Conservation (phyloP, 2,888 invertebrate species). For the Acleris emargana region DNA sequence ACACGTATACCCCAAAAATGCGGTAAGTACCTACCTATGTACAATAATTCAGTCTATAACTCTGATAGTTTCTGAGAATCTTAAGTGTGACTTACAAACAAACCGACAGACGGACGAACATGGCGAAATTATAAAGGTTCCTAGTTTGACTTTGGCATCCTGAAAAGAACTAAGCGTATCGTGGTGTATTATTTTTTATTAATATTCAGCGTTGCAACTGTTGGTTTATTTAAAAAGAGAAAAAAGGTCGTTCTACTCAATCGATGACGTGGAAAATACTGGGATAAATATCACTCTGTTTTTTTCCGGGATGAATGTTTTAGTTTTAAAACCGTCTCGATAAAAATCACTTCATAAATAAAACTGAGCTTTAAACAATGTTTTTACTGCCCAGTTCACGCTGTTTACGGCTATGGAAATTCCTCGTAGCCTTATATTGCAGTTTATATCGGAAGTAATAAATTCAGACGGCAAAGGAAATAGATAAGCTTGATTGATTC, state of each 20-base stretch:
- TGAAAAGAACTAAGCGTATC: no score
- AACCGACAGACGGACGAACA: no score
- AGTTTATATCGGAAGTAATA: constrained; percentile 11
- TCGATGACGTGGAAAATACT: not conserved
- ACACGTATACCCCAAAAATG: no score
- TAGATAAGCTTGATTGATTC: constrained; percentile 18
- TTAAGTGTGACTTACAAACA: no score
- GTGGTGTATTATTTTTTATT: no score
- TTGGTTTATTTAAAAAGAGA: no score
- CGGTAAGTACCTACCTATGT: no score
- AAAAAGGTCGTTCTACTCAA: not conserved
- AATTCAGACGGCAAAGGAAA: not conserved
- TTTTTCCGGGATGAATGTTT: not conserved
- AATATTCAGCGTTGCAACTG: no score
- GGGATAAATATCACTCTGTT: not conserved
- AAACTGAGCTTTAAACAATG: not conserved
- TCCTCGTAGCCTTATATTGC: not conserved
- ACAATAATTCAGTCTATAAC: no score
- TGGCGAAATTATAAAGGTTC: no score
- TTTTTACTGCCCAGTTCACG: constrained; percentile 1
- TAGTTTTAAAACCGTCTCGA: not conserved
- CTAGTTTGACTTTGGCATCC: no score
- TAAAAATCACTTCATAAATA: not conserved
- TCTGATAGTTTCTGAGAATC: no score
- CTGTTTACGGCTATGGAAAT: not conserved